These are phyloP conservation scores for Pachypeltis micranthus DNA, from an alignment of 1,140 invertebrate species.

Conservation along the genomic window DNA sequence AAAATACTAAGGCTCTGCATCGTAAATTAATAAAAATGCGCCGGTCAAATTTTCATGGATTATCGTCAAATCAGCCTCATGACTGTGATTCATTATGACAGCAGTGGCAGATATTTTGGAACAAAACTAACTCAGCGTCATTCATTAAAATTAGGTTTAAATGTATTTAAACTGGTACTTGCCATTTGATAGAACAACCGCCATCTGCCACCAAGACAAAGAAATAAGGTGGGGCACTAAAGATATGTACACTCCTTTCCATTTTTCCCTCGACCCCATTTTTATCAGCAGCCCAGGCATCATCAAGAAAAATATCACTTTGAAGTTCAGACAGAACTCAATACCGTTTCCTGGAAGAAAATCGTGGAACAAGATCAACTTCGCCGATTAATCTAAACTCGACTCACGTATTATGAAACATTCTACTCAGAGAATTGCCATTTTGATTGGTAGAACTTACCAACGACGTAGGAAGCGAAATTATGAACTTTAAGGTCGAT, in stretches of 20 bases:
- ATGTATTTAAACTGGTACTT: background rate
- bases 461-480: constrained; percentile 55
- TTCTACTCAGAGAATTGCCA: too few relatives aligned
- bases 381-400: too few relatives aligned
- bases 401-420: too few relatives aligned
- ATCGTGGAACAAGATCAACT: background rate
- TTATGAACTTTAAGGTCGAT: constrained; percentile 61
- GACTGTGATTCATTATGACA: too few relatives aligned
- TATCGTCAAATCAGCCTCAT: too few relatives aligned
- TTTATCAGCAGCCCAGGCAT: constrained; percentile 59
- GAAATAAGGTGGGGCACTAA: constrained; percentile 75
- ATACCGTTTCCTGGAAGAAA: constrained; percentile 49
- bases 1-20: background rate
- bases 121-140: too few relatives aligned
- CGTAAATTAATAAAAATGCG: too few relatives aligned
- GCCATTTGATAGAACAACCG: constrained; percentile 62
- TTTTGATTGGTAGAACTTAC: too few relatives aligned
- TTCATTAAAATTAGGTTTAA: too few relatives aligned
- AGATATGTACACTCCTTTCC: constrained; percentile 63
- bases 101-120: too few relatives aligned
- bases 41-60: too few relatives aligned
- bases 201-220: constrained; percentile 74
- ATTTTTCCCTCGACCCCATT: constrained; percentile 58
- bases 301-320: constrained; percentile 59
- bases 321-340: constrained; percentile 64